Percentiles rank a stretch among this genome's conserved stretches.
These are phyloP conservation scores for Halesus radiatus DNA, from an alignment of 1,140 invertebrate species.

Conservation along the genomic window DNA sequence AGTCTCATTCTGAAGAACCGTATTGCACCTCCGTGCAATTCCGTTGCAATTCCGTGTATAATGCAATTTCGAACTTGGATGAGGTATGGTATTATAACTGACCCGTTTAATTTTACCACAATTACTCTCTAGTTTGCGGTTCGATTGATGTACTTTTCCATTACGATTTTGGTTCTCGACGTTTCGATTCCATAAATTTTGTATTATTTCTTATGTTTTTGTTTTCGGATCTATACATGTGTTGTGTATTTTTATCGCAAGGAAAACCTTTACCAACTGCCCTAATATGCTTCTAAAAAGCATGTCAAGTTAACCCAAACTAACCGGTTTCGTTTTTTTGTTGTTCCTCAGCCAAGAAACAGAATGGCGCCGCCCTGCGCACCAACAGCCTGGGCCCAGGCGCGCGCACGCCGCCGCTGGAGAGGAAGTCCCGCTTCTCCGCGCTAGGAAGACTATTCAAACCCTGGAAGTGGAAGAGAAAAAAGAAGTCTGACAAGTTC, in stretches of 20 bases:
- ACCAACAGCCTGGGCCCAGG: constrained; percentile 87
- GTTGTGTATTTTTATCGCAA: not conserved
- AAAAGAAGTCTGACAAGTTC: constrained; percentile 98
- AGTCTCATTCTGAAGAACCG: too few species aligned
- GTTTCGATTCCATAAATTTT: not conserved
- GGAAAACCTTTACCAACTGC: not conserved
- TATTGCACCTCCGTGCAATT: too few species aligned
- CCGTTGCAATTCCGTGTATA: too few species aligned
- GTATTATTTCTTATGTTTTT: not conserved
- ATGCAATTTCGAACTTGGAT: too few species aligned
- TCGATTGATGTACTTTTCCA: too few species aligned
- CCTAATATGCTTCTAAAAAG: not conserved
- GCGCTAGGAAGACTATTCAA: constrained; percentile 95
- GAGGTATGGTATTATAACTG: too few species aligned
- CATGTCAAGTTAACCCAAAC: not conserved
- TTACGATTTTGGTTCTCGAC: too few species aligned
- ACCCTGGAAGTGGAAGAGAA: constrained; percentile 99
- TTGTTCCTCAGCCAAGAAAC: constrained; percentile 83
- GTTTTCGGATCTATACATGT: not conserved
- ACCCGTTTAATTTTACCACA: too few species aligned
- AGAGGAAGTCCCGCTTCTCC: constrained; percentile 93
- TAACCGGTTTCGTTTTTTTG: not conserved
- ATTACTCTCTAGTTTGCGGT: too few species aligned
- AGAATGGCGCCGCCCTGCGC: constrained; percentile 90
- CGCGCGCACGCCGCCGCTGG: constrained; percentile 80